These are phyloP conservation scores for Alectura lathami DNA, from an alignment of 2,113 vertebrate species.

Conservation along the genomic window DNA sequence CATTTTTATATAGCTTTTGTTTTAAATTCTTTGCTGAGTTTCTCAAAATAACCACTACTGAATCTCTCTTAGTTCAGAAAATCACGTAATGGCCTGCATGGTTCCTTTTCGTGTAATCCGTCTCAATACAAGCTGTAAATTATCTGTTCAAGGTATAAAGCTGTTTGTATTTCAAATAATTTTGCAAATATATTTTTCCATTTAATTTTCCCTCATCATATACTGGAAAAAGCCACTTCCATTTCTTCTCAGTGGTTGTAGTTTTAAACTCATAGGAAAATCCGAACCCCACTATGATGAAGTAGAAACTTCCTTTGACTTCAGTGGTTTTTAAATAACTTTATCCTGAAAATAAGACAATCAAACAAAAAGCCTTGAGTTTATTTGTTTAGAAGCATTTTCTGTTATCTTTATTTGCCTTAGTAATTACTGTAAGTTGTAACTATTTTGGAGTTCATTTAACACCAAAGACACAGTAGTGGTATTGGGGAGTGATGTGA, in stretches of 20 bases:
- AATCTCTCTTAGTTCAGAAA: neutral
- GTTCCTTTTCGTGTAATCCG: neutral
- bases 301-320: neutral
- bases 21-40: neutral
- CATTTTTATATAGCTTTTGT: neutral
- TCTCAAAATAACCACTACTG: slow-evolving; percentile 28
- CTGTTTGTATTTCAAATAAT: neutral
- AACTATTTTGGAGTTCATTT: neutral
- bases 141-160: neutral
- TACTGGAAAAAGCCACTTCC: slow-evolving; percentile 20
- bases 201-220: neutral
- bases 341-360: neutral
- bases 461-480: neutral
- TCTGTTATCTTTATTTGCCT: neutral
- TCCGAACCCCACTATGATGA: neutral
- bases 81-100: neutral
- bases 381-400: neutral
- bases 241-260: slow-evolving; percentile 3
- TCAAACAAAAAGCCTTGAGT: too few species aligned
- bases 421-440: neutral
- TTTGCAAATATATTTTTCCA: neutral
- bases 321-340: neutral
- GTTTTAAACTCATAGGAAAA: neutral
- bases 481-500: neutral
- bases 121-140: neutral